phyloP scores from a whole-genome alignment of 2,888 invertebrate genomes.

The Andrena minutula region DNA sequence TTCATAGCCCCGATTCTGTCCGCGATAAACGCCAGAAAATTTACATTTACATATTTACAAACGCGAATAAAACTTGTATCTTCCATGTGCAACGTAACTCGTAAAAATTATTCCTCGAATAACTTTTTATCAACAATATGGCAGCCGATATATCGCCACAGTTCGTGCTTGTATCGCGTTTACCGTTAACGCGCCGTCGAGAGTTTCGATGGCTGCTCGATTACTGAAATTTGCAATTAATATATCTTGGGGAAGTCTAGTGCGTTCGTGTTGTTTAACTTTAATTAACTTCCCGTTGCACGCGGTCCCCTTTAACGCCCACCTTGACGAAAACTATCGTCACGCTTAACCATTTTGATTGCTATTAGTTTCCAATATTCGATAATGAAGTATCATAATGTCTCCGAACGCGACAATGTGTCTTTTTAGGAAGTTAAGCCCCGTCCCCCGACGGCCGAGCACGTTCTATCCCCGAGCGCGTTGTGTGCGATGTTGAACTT shows the following conservation, averaged over 20 bases:
- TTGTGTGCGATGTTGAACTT: constrained; percentile 13
- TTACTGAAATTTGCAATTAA: constrained; percentile 21
- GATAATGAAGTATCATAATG: constrained; percentile 63
- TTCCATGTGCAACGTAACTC: neutral
- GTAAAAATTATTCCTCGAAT: neutral
- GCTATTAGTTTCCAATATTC: constrained; percentile 62
- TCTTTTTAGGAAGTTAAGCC: constrained; percentile 42
- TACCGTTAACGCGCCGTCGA: neutral
- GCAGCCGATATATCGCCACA: neutral
- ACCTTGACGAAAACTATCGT: constrained; percentile 29
- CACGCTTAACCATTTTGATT: constrained; percentile 41
- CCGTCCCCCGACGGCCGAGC: constrained; percentile 7
- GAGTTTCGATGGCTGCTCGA: neutral
- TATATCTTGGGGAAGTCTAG: constrained; percentile 2
- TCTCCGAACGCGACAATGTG: constrained; percentile 42
- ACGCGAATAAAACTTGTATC: constrained; percentile 12
- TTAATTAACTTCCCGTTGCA: constrained; percentile 57
- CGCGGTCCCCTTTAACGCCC: constrained; percentile 36
- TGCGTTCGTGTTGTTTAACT: constrained; percentile 33
- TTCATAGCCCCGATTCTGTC: neutral
- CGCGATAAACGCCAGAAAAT: neutral
- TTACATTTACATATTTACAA: constrained; percentile 7
- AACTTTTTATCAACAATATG: neutral
- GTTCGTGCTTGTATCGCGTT: neutral
- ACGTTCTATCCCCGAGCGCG: constrained; percentile 18